Conservation (phyloP, 2,113 vertebrate genomes). For the Myiozetetes cayanensis region DNA sequence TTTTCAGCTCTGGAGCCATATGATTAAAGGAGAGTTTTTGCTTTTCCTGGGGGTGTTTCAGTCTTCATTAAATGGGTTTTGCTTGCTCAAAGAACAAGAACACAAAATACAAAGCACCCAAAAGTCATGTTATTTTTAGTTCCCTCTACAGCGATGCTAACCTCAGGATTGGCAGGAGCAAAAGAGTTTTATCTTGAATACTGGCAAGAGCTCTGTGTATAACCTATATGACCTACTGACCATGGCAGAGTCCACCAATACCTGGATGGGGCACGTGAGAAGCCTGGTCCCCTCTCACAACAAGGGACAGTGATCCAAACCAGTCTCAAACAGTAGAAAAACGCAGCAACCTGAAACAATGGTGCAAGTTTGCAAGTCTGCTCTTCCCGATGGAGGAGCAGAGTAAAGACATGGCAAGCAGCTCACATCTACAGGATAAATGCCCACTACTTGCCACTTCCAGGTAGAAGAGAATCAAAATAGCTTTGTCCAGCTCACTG, state of each 20-base stretch:
- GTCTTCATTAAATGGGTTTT: not conserved
- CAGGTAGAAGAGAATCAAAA: not conserved
- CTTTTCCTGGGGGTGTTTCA: not conserved
- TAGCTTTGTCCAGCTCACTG: not conserved
- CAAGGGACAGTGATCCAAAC: not conserved
- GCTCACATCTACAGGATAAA: not conserved
- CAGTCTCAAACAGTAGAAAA: not conserved
- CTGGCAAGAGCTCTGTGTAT: not conserved
- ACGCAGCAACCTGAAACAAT: not conserved
- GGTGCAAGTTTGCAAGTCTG: not conserved
- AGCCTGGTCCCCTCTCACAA: not conserved
- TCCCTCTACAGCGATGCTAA: not conserved
- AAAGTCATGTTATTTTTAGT: not conserved
- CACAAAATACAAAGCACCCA: not conserved
- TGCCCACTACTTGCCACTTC: too few species aligned
- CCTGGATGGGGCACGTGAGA: not conserved
- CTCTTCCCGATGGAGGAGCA: not conserved
- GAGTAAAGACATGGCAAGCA: not conserved
- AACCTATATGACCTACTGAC: not conserved
- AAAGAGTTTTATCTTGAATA: not conserved
- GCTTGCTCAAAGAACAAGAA: not conserved
- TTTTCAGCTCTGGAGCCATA: not conserved
- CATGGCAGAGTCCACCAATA: not conserved
- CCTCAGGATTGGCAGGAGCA: not conserved
- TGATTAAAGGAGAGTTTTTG: not conserved